Conservation (phyloP, 1,140 invertebrate species). For the Drosophila parabipectinata region DNA sequence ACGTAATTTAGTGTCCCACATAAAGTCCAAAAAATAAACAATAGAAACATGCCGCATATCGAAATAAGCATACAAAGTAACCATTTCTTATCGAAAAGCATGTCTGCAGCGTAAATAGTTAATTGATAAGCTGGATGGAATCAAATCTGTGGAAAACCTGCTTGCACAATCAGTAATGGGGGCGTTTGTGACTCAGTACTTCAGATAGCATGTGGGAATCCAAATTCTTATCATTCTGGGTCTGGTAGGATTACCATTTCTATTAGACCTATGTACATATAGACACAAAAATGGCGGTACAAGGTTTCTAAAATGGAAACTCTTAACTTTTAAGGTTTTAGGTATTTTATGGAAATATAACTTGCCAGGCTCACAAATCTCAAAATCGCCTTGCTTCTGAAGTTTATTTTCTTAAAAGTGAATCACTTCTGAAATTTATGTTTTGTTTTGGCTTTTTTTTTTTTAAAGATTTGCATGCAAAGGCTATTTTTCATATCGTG, state of each 20-base stretch:
- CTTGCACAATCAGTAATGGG: constrained; percentile 38
- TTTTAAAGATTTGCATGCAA: constrained; percentile 68
- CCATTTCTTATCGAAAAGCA: constrained; percentile 28
- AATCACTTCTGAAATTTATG: constrained; percentile 52
- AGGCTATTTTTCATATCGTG: constrained; percentile 58
- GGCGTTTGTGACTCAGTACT: constrained; percentile 37
- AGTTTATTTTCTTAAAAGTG: constrained; percentile 14
- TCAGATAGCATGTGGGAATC: constrained; percentile 27
- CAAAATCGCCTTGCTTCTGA: constrained; percentile 15
- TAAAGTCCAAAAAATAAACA: constrained; percentile 17
- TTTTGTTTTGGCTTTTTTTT: constrained; percentile 12
- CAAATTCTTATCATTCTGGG: constrained; percentile 8
- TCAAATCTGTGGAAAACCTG: constrained; percentile 33
- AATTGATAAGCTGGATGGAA: constrained; percentile 32
- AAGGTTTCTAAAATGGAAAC: not conserved
- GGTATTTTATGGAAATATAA: not conserved
- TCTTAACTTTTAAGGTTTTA: constrained; percentile 1
- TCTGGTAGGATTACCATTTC: not conserved
- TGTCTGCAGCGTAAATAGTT: constrained; percentile 37
- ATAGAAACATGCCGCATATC: constrained; percentile 6
- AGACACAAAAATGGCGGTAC: not conserved
- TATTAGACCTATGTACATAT: not conserved
- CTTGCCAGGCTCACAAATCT: constrained; percentile 13
- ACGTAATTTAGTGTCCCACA: constrained; percentile 16
- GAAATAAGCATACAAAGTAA: constrained; percentile 7